Percentiles rank a stretch among this genome's conserved stretches.
Conservation (phyloP, 2,888 invertebrate species). For the Hermaeophaga mercurialis region DNA sequence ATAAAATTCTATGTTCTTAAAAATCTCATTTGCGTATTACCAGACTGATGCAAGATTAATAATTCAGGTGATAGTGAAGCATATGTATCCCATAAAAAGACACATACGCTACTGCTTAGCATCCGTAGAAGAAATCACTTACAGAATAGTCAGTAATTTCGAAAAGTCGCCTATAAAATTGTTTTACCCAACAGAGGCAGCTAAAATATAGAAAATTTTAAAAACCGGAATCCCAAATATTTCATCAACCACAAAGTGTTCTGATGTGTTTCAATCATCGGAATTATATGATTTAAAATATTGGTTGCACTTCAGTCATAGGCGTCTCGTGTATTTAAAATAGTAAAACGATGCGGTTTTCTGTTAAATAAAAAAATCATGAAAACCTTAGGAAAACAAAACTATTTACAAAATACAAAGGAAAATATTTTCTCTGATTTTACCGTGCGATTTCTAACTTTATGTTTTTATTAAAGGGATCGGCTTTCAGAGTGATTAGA, state of each 20-base stretch:
- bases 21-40: conserved; percentile 28
- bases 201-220: conserved; percentile 53
- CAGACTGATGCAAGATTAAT: conserved; percentile 22
- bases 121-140: conserved; percentile 29
- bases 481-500: too few species aligned
- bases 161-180: conserved; percentile 32
- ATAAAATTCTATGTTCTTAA: too few species aligned
- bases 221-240: conserved; percentile 54
- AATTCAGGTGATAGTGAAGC: conserved; percentile 20
- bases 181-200: conserved; percentile 32
- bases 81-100: conserved; percentile 29
- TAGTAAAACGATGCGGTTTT: too few species aligned
- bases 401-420: too few species aligned
- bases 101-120: conserved; percentile 22
- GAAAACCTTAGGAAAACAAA: too few species aligned
- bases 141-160: conserved; percentile 30
- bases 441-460: too few species aligned
- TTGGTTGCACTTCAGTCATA: conserved; percentile 23
- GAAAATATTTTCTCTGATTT: too few species aligned
- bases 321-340: conserved; percentile 29
- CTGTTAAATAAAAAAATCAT: too few species aligned
- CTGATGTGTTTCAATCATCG: conserved; percentile 53
- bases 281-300: conserved; percentile 42
- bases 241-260: conserved; percentile 49
- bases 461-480: too few species aligned